Conservation (phyloP, 2,888 invertebrate genomes). For the Heliconius sara region DNA sequence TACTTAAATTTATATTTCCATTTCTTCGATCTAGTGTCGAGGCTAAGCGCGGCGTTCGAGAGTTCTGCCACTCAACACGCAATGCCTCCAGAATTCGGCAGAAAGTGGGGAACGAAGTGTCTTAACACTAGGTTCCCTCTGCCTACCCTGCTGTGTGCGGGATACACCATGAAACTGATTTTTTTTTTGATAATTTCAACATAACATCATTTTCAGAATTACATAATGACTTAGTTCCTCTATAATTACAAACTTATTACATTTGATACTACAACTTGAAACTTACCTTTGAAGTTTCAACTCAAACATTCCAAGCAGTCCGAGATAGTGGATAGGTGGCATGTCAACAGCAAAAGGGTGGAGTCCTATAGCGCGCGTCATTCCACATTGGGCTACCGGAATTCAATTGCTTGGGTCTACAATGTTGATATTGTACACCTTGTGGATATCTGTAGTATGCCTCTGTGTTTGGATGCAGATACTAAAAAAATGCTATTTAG, state of each 20-base stretch:
- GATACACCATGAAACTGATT: no score
- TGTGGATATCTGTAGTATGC: slow-evolving; percentile 9
- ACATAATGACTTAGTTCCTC: not conserved
- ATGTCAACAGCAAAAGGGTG: slow-evolving; percentile 41
- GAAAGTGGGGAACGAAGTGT: no score
- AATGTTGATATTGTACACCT: slow-evolving; percentile 18
- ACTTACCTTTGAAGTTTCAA: slow-evolving; percentile 4
- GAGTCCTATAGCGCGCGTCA: slow-evolving; percentile 37
- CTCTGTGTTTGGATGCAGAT: not conserved
- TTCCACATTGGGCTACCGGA: slow-evolving; percentile 32
- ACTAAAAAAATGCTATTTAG: not conserved
- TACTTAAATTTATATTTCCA: no score
- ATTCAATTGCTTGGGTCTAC: slow-evolving; percentile 35
- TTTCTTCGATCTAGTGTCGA: no score
- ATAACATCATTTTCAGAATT: no score
- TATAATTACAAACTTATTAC: not conserved
- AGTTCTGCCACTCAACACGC: no score
- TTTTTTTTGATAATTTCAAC: no score
- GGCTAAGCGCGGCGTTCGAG: no score
- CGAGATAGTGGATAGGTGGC: slow-evolving; percentile 34
- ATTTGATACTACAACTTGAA: not conserved
- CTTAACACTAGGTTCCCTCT: no score
- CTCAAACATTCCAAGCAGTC: slow-evolving; percentile 2
- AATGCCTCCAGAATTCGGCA: no score
- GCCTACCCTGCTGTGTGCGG: no score